Evolutionary conservation across 2,888 invertebrate genomes (phyloP).

Genomic region (Aleiodes testaceus): DNA sequence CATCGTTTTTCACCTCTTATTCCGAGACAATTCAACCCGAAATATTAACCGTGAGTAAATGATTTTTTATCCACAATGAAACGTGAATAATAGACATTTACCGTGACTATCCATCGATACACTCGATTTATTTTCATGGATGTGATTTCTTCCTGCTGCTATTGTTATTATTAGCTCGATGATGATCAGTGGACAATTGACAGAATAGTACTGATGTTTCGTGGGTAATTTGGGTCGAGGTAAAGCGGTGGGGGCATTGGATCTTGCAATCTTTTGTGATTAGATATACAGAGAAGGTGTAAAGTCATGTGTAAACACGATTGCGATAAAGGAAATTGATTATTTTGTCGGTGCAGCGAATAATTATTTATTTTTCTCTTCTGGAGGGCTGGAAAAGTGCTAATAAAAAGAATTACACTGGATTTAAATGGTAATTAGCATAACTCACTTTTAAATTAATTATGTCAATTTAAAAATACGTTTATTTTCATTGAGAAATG

Average conservation of each 20-base stretch:
- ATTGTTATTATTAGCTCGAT: neutral
- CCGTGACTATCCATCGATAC: neutral
- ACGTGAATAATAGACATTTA: too few relatives aligned
- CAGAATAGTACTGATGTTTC: neutral
- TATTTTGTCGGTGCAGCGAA: constrained; percentile 16
- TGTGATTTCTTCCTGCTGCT: too few relatives aligned
- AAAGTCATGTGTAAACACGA: constrained; percentile 14
- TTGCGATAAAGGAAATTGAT: constrained; percentile 7
- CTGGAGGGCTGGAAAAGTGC: neutral
- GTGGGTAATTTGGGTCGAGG: constrained; percentile 9
- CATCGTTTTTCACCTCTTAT: too few relatives aligned
- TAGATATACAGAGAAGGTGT: constrained; percentile 18
- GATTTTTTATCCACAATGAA: too few relatives aligned
- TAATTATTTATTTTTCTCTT: neutral
- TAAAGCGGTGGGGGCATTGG: neutral
- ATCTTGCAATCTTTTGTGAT: constrained; percentile 26
- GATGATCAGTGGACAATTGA: constrained; percentile 6
- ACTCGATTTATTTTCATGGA: neutral
- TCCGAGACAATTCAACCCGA: too few relatives aligned
- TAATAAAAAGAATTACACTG: too few relatives aligned
- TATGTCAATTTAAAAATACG: neutral
- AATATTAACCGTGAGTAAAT: too few relatives aligned
- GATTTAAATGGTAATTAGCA: too few relatives aligned
- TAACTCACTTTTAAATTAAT: neutral
- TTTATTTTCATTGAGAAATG: neutral